Evolutionary conservation across 2,888 invertebrate species (phyloP).

Genomic region (Morinoia aosen): DNA sequence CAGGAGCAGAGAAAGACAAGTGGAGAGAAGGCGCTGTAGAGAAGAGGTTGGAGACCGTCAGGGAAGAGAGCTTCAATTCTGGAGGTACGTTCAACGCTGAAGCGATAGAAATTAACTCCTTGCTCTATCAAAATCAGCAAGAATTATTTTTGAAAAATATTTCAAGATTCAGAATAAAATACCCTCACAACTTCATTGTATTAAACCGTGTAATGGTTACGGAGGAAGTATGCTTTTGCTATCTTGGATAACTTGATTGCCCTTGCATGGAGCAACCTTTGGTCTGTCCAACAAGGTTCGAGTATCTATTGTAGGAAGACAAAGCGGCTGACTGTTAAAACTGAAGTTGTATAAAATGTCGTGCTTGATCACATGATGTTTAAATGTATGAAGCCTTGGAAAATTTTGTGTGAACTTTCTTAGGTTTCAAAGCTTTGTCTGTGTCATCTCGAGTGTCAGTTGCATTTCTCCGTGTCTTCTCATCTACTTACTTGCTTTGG

Average conservation of each 20-base stretch:
- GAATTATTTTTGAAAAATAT: background rate
- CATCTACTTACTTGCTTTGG: too few species aligned
- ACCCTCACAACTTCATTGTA: background rate
- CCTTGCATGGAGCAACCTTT: too few species aligned
- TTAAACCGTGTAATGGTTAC: background rate
- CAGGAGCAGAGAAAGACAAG: conserved; percentile 57
- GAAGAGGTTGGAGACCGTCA: conserved; percentile 38
- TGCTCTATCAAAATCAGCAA: background rate
- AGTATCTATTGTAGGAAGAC: too few species aligned
- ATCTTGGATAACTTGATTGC: too few species aligned
- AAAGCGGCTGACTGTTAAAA: too few species aligned
- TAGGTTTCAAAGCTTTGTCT: too few species aligned
- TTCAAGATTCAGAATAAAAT: background rate
- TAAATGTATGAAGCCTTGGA: too few species aligned
- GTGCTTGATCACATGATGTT: too few species aligned
- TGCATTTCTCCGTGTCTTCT: too few species aligned
- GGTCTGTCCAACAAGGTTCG: too few species aligned
- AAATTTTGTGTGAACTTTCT: too few species aligned
- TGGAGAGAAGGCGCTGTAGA: conserved; percentile 39
- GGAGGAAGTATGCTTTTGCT: background rate
- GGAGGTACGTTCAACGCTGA: background rate
- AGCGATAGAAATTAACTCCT: background rate
- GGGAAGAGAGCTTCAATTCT: conserved; percentile 45
- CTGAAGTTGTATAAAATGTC: background rate
- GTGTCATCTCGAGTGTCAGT: too few species aligned